Conservation (phyloP, 2,888 invertebrate genomes). For the Caenorhabditis panamensis region DNA sequence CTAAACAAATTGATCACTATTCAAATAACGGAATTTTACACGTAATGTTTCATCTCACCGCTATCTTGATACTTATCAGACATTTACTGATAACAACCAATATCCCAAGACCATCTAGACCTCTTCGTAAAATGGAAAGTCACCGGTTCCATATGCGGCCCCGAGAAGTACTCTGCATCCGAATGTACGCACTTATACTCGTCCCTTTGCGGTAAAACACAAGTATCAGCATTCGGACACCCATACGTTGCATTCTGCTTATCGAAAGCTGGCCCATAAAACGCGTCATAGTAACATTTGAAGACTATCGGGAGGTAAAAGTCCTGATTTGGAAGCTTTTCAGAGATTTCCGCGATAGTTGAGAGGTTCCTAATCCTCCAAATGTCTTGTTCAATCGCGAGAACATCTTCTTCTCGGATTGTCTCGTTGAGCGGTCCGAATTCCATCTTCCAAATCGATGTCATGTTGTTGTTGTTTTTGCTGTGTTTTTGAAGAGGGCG, state of each 20-base stretch:
- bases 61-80: not conserved
- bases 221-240: conserved; percentile 53
- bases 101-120: not conserved
- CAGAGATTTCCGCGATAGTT: not conserved
- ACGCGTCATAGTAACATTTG: conserved; percentile 56
- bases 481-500: conserved; percentile 49
- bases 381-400: conserved; percentile 36
- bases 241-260: not conserved
- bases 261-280: conserved; percentile 38
- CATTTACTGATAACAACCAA: conserved; percentile 42
- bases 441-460: conserved; percentile 46
- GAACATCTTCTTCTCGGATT: conserved; percentile 24
- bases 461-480: conserved; percentile 42
- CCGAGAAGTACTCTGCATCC: conserved; percentile 46
- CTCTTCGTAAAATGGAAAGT: conserved; percentile 36
- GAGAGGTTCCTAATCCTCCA: conserved; percentile 33
- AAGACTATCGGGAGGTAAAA: conserved; percentile 51
- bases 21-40: no score
- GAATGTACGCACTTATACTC: conserved; percentile 51
- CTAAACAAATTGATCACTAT: no score
- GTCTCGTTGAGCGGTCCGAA: conserved; percentile 50
- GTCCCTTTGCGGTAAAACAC: conserved; percentile 48
- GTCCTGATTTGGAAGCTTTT: conserved; percentile 34
- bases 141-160: conserved; percentile 47
- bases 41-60: not conserved